Percentiles rank a stretch among this genome's conserved stretches.
phyloP scores from a whole-genome alignment of 2,888 invertebrate species.

The Drymonia ruficornis region DNA sequence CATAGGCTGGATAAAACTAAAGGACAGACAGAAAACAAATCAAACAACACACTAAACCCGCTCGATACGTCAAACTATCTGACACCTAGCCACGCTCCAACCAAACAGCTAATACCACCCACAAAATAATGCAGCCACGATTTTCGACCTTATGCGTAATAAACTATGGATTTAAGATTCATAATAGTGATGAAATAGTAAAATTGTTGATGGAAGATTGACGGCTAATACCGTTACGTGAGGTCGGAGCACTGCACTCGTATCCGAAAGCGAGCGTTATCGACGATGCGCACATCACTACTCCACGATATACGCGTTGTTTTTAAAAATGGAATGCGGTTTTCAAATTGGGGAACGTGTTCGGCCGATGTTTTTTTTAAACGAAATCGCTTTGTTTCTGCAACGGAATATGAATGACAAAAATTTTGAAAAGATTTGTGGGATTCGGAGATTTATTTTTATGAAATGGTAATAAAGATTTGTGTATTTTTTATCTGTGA shows the following conservation, averaged over 20 bases:
- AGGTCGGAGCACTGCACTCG: conserved; percentile 68
- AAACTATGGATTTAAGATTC: conserved; percentile 46
- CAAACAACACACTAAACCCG: conserved; percentile 43
- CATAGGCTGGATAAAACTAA: neutral
- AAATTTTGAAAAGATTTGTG: conserved; percentile 2
- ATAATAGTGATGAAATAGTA: conserved; percentile 51
- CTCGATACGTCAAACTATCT: conserved; percentile 63
- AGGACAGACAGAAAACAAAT: conserved; percentile 44
- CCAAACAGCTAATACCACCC: conserved; percentile 25
- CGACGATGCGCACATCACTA: conserved; percentile 73
- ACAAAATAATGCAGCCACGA: conserved; percentile 23
- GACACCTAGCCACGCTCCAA: conserved; percentile 53
- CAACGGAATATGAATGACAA: conserved; percentile 29
- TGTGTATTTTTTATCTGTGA: conserved; percentile 20
- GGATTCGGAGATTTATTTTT: conserved; percentile 11
- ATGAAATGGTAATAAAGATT: conserved; percentile 2
- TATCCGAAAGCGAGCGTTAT: conserved; percentile 64
- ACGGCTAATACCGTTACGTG: conserved; percentile 68
- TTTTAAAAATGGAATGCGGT: conserved; percentile 73
- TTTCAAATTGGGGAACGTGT: conserved; percentile 69
- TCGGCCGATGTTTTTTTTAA: conserved; percentile 51
- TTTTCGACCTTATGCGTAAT: conserved; percentile 47
- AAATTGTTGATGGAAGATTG: conserved; percentile 71
- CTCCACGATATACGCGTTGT: conserved; percentile 52
- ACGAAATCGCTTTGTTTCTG: conserved; percentile 39